Percentiles rank a stretch among this genome's conserved stretches.
Conservation (phyloP, 2,888 invertebrate genomes). For the Mesochorus sp. region DNA sequence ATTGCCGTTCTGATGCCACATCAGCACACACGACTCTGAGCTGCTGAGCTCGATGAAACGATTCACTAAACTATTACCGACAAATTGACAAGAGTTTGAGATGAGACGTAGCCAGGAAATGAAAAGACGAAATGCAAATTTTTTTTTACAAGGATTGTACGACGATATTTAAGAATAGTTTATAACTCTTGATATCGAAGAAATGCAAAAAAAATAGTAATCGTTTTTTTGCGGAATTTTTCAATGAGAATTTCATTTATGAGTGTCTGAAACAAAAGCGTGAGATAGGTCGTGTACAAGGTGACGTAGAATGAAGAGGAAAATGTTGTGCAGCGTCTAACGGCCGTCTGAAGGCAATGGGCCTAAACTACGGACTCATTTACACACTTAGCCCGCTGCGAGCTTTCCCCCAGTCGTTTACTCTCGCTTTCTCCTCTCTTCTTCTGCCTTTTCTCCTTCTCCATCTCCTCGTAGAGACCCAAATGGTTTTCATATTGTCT, state of each 20-base stretch:
- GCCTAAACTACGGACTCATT: slow-evolving; percentile 80
- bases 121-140: slow-evolving; percentile 59
- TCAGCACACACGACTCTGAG: slow-evolving; percentile 43
- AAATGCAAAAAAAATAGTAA: slow-evolving; percentile 1
- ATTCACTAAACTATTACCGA: slow-evolving; percentile 68
- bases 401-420: slow-evolving; percentile 66
- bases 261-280: slow-evolving; percentile 27
- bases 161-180: slow-evolving; percentile 31
- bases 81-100: slow-evolving; percentile 75
- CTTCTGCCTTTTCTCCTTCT: slow-evolving; percentile 48
- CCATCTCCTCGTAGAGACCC: slow-evolving; percentile 65
- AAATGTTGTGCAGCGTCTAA: slow-evolving; percentile 73
- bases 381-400: slow-evolving; percentile 78
- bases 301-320: slow-evolving; percentile 14
- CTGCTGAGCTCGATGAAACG: slow-evolving; percentile 63
- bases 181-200: not conserved
- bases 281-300: slow-evolving; percentile 40
- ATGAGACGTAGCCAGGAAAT: slow-evolving; percentile 25
- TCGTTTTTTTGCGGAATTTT: not conserved
- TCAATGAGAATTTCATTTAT: not conserved
- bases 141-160: slow-evolving; percentile 58
- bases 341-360: slow-evolving; percentile 78
- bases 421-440: slow-evolving; percentile 39
- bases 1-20: slow-evolving; percentile 56
- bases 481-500: slow-evolving; percentile 82